Base-by-base conservation (phyloP, 2,797 vertebrate genomes). In the Anguilla megastoma region DNA sequence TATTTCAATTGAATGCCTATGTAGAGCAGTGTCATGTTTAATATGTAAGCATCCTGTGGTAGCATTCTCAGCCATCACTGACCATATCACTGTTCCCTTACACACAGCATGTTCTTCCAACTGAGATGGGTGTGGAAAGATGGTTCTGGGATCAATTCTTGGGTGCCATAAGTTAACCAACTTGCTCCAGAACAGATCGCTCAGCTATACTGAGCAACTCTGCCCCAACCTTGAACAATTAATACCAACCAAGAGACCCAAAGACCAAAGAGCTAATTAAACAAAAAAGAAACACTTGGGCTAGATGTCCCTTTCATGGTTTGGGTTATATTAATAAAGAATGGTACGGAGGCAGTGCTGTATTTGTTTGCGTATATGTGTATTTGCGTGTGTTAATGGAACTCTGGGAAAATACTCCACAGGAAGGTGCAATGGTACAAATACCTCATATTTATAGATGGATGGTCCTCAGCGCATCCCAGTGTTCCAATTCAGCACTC, bases 201-300 rank as follows among this genome's bases (percentile, higher is more conserved):
- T n/a, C 0, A 14, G 48, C 52, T 24, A 41, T 41, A 56, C 8
- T 36, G 56, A 45, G 86, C 12, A 82, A 82, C 86, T 30, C 12
- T 76, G 27, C 54, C 54, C 50, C 54, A 87, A 52, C 86, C n/a
- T 24, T 18, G 56, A 76, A 82, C 80, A 21, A 63, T 48, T 27
- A 87, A 58, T 10, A 87, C 30, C 52, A 30, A 60, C 12, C 4
- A 36, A 54, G 48, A 80, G n/a, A 80, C 50, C 54, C 7, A 18
- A 8, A 87, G 54, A 48, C 76, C n/a, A 18, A 87, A 63, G 41
- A 87, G 52, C 86, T 48, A 63, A 80, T 82, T 87, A 83, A 63
- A 80, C 9, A 80, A 41, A 8, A 3, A 50, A 58, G n/a, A 21
- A 56, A 60, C n/a, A 63, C 30, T 24, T 66, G 24, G 27, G 16